These are phyloP conservation scores for Aphis craccivora DNA, from an alignment of 1,140 invertebrate genomes.

Conservation along the genomic window DNA sequence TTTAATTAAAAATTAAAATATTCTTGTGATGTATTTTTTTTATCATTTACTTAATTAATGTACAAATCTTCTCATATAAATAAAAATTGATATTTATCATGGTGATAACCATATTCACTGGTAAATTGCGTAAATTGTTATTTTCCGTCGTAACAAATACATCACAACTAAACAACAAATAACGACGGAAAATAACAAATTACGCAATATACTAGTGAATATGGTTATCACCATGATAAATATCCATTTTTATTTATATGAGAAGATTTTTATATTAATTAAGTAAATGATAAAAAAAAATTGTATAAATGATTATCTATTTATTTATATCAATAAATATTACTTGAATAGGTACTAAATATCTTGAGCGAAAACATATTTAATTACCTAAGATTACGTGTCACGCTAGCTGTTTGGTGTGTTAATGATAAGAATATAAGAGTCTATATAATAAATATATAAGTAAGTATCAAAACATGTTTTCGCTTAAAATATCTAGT, in stretches of 20 bases:
- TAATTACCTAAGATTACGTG: not conserved
- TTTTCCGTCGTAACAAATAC: too few species aligned
- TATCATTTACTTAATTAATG: not conserved
- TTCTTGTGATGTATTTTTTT: not conserved
- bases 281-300: not conserved
- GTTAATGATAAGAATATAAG: not conserved
- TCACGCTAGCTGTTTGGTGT: not conserved
- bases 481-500: not conserved
- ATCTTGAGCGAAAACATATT: not conserved
- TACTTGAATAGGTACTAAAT: not conserved
- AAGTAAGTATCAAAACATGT: not conserved
- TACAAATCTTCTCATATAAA: not conserved
- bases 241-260: not conserved
- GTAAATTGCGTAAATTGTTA: not conserved
- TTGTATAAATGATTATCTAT: not conserved
- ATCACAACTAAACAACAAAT: too few species aligned
- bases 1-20: not conserved
- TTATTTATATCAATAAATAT: not conserved
- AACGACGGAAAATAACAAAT: not conserved
- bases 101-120: too few species aligned
- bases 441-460: not conserved
- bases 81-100: not conserved
- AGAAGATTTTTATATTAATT: not conserved
- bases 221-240: too few species aligned
- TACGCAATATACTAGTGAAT: not conserved